Evolutionary conservation across 1,140 invertebrate genomes (phyloP), one percentile per base, ranked within the genome.

Genomic region (Vollenhovia emeryi): DNA sequence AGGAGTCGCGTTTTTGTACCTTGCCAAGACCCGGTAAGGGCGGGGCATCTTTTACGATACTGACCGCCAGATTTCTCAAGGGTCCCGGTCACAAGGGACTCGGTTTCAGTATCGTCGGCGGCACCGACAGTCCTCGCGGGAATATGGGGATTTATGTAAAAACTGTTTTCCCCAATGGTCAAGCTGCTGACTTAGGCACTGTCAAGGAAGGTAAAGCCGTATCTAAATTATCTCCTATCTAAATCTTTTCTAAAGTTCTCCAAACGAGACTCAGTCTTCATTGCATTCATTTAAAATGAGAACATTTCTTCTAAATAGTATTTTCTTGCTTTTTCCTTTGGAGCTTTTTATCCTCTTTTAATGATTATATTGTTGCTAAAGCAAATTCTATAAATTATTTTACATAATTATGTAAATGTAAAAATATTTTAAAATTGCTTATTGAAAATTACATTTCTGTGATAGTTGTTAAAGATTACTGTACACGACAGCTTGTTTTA

Each of bases 111-210:
- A 98, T 99, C 90, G 98, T 99, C 30, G 98, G 98, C 36, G 98
- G 98, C 55, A 96, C 96, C 9, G 98, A 99, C 93, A 98, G 98
- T 45, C 97, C 98, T 1, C 97, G 97, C 91, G 98, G 98, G 3
- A 97, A 96, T 89, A 98, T 99, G 96, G 98, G 98, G 18, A 98
- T 99, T 90, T 98, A 98, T 94, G 97, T 99, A 0, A 98, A 98
- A 94, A 98, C 98, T 1, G 97, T 99, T 13, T 98, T 98, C 93
- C 97, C 98, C 2, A 97, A 97, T 89, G 98, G 98, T 15, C 97
- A 98, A 95, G 98, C 98, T 27, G 97, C 98, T 13, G 97, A 98
- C 89, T 96, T 97, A 92, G 97, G 97, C 71, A 96, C 96, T 87
- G 95, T 99, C 68, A 97, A 97, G 95, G 98, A 98, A 97, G 98